These are phyloP conservation scores for Sinonovacula constricta DNA, from an alignment of 1,140 invertebrate genomes.

Conservation along the genomic window DNA sequence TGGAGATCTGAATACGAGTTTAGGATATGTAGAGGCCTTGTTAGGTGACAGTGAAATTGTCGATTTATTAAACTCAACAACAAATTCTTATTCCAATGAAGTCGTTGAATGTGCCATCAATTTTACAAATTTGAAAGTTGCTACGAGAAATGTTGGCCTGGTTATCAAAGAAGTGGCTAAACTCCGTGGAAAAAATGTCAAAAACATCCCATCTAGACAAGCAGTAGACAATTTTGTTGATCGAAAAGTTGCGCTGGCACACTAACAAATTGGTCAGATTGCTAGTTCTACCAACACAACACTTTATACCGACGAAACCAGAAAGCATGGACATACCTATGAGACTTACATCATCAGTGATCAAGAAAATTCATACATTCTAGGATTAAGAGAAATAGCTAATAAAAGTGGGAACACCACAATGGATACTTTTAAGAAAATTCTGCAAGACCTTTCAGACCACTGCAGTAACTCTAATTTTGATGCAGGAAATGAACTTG, in stretches of 20 bases:
- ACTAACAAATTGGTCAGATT: slow-evolving; percentile 46
- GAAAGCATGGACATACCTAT: slow-evolving; percentile 49
- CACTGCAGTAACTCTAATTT: not conserved
- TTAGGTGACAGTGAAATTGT: not conserved
- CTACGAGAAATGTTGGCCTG: slow-evolving; percentile 29
- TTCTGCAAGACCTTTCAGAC: slow-evolving; percentile 27
- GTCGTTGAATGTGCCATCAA: slow-evolving; percentile 7
- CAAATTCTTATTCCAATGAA: slow-evolving; percentile 7
- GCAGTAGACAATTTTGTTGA: slow-evolving; percentile 32
- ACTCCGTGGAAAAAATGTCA: slow-evolving; percentile 33
- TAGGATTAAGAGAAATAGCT: slow-evolving; percentile 49
- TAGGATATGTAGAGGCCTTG: not conserved
- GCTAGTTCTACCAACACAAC: no score
- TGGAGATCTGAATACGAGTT: not conserved
- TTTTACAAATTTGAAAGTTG: not conserved
- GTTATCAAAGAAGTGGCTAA: slow-evolving; percentile 45
- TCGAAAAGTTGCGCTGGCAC: slow-evolving; percentile 27
- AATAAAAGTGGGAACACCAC: slow-evolving; percentile 38
- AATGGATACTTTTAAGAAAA: slow-evolving; percentile 42
- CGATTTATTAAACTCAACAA: not conserved
- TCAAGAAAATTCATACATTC: slow-evolving; percentile 41
- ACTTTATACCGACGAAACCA: slow-evolving; percentile 44
- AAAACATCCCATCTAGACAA: slow-evolving; percentile 18
- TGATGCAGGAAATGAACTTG: slow-evolving; percentile 25
- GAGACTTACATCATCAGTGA: slow-evolving; percentile 37